Percentiles rank a stretch among this genome's conserved stretches.
Conservation (phyloP, 2,888 invertebrate genomes). For the Pocota personata region DNA sequence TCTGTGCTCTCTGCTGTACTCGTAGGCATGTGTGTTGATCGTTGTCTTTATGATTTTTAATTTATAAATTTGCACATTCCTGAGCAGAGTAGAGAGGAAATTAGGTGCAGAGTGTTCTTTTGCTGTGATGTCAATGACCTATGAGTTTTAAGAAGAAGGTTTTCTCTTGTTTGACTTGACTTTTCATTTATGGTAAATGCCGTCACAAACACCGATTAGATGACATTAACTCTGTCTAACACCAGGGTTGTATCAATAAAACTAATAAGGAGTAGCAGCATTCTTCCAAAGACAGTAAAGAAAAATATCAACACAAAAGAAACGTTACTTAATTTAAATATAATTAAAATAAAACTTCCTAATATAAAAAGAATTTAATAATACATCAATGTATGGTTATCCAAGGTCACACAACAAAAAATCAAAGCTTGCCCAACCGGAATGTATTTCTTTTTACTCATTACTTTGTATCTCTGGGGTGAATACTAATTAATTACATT, state of each 20-base stretch:
- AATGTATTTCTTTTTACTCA: background rate
- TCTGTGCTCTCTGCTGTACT: background rate
- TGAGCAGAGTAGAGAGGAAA: conserved; percentile 6
- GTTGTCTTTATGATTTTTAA: conserved; percentile 71
- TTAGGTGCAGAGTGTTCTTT: conserved; percentile 29
- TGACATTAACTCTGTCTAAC: too few relatives aligned
- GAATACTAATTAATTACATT: background rate
- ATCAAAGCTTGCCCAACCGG: background rate
- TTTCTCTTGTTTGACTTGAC: background rate
- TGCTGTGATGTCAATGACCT: conserved; percentile 26
- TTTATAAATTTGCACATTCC: conserved; percentile 58
- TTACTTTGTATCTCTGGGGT: background rate
- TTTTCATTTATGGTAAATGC: too few relatives aligned
- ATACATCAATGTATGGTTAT: background rate
- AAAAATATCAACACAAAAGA: background rate
- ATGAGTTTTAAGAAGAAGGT: background rate
- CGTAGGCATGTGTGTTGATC: conserved; percentile 38
- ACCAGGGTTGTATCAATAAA: too few relatives aligned
- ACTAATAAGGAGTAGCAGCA: too few relatives aligned
- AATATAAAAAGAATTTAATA: background rate
- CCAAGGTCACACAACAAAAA: background rate
- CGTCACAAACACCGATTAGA: too few relatives aligned
- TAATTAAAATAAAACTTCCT: background rate
- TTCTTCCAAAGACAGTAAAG: background rate
- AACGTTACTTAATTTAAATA: background rate